These are phyloP conservation scores for Axea sp. DNA, from an alignment of 2,888 invertebrate genomes.

Conservation along the genomic window DNA sequence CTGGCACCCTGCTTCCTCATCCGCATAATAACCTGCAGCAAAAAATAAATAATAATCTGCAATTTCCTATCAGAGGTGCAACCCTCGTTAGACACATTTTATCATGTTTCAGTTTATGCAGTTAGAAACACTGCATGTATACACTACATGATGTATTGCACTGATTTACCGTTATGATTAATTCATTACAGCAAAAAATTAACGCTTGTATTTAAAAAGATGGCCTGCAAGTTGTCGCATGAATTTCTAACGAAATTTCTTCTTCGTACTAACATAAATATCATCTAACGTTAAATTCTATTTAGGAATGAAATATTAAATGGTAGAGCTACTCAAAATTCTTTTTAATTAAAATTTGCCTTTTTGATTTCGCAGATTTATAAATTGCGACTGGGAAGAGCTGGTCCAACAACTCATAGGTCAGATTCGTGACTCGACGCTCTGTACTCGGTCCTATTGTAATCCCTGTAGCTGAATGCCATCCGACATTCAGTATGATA, in stretches of 20 bases:
- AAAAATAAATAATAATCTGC: background rate
- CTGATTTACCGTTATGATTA: no score
- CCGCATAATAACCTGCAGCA: slow-evolving; percentile 83
- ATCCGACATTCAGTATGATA: slow-evolving; percentile 37
- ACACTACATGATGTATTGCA: no score
- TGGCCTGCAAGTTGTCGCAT: no score
- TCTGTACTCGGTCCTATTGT: slow-evolving; percentile 55
- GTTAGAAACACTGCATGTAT: no score
- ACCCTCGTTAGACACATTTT: background rate
- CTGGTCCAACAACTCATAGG: slow-evolving; percentile 59
- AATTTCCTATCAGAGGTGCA: background rate
- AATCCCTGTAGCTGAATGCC: slow-evolving; percentile 47
- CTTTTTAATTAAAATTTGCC: slow-evolving; percentile 14
- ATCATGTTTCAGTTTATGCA: no score
- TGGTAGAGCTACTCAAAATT: no score
- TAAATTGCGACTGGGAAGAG: slow-evolving; percentile 25
- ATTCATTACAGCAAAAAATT: no score
- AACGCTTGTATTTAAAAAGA: no score
- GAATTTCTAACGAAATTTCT: no score
- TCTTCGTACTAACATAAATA: no score
- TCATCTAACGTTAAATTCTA: no score
- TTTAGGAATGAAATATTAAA: no score
- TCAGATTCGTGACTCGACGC: slow-evolving; percentile 60
- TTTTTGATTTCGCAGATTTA: slow-evolving; percentile 20
- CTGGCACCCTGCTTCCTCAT: slow-evolving; percentile 84